Percentiles rank a stretch among this genome's conserved stretches.
Evolutionary conservation across 2,797 vertebrate species (phyloP).

Genomic region (Pipistrellus kuhlii): DNA sequence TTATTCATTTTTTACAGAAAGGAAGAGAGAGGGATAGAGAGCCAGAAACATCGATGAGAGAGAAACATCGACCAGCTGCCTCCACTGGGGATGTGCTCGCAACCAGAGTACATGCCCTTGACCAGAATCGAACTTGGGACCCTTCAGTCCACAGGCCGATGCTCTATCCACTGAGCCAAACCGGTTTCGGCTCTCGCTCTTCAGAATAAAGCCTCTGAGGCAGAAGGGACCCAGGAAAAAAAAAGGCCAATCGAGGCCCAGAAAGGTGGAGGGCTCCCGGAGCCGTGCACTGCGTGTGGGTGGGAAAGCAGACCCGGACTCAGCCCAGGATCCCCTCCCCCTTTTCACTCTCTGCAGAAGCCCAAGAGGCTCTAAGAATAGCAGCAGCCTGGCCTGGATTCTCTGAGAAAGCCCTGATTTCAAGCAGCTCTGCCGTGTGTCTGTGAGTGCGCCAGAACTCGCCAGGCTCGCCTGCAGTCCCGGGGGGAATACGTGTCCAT

Average conservation of each 20-base stretch:
- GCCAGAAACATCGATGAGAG: too few relatives aligned
- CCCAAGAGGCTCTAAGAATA: slow-evolving; percentile 36
- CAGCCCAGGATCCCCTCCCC: not conserved
- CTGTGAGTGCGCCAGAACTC: not conserved
- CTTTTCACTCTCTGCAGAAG: not conserved
- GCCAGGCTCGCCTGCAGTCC: not conserved
- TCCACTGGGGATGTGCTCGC: too few relatives aligned
- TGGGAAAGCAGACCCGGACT: not conserved
- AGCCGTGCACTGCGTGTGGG: not conserved
- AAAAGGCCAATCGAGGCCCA: not conserved
- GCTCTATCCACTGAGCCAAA: too few relatives aligned
- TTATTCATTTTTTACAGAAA: too few relatives aligned
- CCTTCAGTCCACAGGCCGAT: too few relatives aligned
- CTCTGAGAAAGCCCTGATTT: not conserved
- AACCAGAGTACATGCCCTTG: too few relatives aligned
- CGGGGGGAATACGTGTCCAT: not conserved
- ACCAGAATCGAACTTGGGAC: too few relatives aligned
- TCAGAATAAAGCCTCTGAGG: not conserved
- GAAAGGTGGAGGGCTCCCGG: not conserved
- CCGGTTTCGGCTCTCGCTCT: not conserved
- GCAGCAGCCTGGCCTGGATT: slow-evolving; percentile 36
- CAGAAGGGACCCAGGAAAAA: not conserved
- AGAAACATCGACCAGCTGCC: too few relatives aligned
- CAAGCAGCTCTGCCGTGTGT: not conserved
- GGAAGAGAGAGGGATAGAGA: too few relatives aligned